phyloP scores from a whole-genome alignment of 92 coral and sea anemone species.

The Metridium senile region DNA sequence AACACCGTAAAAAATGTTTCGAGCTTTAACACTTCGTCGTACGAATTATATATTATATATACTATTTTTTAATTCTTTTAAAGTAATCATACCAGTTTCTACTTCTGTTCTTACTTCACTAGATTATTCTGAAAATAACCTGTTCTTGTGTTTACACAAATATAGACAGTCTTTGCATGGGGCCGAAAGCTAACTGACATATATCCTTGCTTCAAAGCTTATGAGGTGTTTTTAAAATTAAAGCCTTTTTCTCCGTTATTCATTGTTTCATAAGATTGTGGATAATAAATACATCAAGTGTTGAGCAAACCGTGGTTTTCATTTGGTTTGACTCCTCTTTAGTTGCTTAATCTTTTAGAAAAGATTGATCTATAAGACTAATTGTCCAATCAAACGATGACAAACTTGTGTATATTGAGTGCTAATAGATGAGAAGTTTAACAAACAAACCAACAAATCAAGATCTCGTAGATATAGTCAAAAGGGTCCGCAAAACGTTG shows the following conservation, averaged over 20 bases:
- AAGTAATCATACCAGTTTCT: background rate
- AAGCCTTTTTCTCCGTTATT: slow-evolving; percentile 1
- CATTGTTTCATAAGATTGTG: background rate
- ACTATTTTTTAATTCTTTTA: too few relatives aligned
- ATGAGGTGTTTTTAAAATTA: background rate
- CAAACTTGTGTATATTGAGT: slow-evolving; percentile 4
- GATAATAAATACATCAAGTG: background rate
- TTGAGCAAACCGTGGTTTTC: background rate
- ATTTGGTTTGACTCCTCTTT: background rate
- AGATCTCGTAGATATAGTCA: background rate
- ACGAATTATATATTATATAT: too few relatives aligned
- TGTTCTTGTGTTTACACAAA: background rate
- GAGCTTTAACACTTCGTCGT: too few relatives aligned
- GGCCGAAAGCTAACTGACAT: slow-evolving; percentile 1
- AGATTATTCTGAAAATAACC: background rate
- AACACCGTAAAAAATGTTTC: too few relatives aligned
- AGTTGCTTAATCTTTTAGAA: background rate
- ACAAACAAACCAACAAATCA: background rate
- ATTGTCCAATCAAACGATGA: background rate
- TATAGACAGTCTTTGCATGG: slow-evolving; percentile 1
- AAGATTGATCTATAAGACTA: background rate
- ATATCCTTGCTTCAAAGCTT: background rate
- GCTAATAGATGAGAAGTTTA: background rate
- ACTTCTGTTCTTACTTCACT: background rate
- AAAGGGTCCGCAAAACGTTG: background rate